phyloP scores from a whole-genome alignment of 2,797 vertebrate genomes.

The Odontamblyopus lacepedii region DNA sequence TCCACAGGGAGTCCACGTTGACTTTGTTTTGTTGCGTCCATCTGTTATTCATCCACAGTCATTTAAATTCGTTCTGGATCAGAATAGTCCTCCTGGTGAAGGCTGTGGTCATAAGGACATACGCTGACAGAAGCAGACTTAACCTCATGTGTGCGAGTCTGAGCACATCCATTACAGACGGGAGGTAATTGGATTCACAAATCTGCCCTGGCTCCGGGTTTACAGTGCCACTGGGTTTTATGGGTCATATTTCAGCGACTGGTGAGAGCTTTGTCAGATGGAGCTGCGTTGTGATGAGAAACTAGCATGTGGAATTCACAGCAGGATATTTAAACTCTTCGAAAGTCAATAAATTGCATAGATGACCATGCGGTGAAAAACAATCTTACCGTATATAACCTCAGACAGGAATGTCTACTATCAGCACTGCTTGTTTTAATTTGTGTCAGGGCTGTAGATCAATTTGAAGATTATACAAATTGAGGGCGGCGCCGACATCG shows the following conservation, averaged over 20 bases:
- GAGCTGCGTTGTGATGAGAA: constrained; percentile 48
- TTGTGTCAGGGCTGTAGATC: constrained; percentile 58
- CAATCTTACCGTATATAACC: background rate
- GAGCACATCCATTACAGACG: constrained; percentile 73
- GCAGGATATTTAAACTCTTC: constrained; percentile 20
- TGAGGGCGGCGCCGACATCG: constrained; percentile 56
- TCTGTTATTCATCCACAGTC: constrained; percentile 4
- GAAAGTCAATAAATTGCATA: constrained; percentile 12
- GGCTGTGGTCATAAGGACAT: constrained; percentile 51
- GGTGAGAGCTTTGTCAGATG: constrained; percentile 65
- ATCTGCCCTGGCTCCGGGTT: constrained; percentile 76
- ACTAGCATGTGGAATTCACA: constrained; percentile 37
- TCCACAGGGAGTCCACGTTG: background rate
- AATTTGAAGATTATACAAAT: constrained; percentile 73
- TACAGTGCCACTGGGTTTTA: constrained; percentile 72
- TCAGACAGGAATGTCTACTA: constrained; percentile 9
- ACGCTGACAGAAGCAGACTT: constrained; percentile 73
- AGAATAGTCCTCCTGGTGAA: constrained; percentile 23
- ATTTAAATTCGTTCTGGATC: constrained; percentile 42
- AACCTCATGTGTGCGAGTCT: constrained; percentile 75
- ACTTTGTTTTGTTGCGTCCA: background rate
- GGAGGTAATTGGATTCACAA: constrained; percentile 83
- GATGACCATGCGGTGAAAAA: background rate
- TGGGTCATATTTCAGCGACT: constrained; percentile 72
- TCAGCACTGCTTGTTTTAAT: constrained; percentile 31